These are phyloP conservation scores for Caenorhabditis tropicalis DNA, from an alignment of 1,140 invertebrate genomes.

Conservation along the genomic window DNA sequence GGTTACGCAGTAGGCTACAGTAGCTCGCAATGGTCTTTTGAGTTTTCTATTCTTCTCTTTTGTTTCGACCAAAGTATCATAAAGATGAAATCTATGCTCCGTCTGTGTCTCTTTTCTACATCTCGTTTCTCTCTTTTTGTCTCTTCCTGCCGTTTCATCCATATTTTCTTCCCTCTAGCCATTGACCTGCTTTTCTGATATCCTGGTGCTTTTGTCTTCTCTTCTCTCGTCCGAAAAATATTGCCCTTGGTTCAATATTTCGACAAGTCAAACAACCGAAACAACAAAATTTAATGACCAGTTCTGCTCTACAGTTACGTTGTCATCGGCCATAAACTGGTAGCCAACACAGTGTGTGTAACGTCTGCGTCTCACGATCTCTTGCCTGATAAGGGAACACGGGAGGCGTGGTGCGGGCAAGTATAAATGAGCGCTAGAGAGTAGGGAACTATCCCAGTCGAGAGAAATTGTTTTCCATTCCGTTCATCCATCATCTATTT, in stretches of 20 bases:
- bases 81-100: background rate
- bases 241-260: background rate
- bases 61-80: background rate
- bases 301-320: slow-evolving; percentile 15
- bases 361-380: background rate
- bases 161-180: background rate
- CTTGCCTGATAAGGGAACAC: slow-evolving; percentile 33
- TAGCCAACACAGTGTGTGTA: background rate
- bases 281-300: background rate
- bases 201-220: background rate
- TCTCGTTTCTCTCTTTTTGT: background rate
- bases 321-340: slow-evolving; percentile 18
- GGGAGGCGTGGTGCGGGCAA: background rate
- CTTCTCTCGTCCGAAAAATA: background rate
- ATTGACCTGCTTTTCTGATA: background rate
- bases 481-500: no score
- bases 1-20: background rate
- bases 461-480: no score
- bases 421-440: background rate
- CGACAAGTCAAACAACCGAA: background rate
- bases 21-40: background rate
- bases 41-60: background rate
- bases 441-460: background rate
- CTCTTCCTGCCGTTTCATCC: background rate
- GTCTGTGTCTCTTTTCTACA: background rate